phyloP scores from a whole-genome alignment of 2,797 vertebrate genomes.

The Neopelma chrysocephalum region DNA sequence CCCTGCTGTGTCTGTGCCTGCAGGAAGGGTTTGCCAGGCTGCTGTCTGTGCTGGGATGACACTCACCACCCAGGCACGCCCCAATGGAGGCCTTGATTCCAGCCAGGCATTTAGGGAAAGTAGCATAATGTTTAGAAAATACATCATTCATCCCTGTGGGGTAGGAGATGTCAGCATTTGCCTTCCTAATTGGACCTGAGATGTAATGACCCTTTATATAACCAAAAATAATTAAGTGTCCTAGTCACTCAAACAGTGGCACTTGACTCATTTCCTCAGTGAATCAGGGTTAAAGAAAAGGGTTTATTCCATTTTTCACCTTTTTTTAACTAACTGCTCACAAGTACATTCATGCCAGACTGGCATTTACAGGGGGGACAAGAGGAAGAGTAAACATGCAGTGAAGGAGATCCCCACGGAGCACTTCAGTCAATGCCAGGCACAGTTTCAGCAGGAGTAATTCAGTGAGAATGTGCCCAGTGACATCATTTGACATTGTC shows the following conservation, averaged over 20 bases:
- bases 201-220: background rate
- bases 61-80: background rate
- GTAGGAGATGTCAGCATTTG: background rate
- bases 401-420: background rate
- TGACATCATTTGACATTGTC: background rate
- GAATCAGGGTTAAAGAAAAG: background rate
- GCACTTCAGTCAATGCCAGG: conserved; percentile 6
- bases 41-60: background rate
- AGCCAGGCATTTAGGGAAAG: background rate
- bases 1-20: background rate
- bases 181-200: conserved; percentile 19
- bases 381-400: conserved; percentile 26
- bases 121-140: background rate
- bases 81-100: background rate
- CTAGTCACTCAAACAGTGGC: background rate
- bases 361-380: background rate
- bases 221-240: conserved; percentile 1
- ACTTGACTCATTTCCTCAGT: background rate
- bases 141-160: background rate
- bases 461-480: background rate
- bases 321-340: background rate
- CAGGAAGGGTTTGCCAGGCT: background rate
- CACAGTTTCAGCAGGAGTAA: background rate
- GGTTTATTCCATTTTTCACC: background rate
- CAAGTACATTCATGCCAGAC: background rate